Evolutionary conservation across 2,888 invertebrate species (phyloP).

Genomic region (Bugula neritina): DNA sequence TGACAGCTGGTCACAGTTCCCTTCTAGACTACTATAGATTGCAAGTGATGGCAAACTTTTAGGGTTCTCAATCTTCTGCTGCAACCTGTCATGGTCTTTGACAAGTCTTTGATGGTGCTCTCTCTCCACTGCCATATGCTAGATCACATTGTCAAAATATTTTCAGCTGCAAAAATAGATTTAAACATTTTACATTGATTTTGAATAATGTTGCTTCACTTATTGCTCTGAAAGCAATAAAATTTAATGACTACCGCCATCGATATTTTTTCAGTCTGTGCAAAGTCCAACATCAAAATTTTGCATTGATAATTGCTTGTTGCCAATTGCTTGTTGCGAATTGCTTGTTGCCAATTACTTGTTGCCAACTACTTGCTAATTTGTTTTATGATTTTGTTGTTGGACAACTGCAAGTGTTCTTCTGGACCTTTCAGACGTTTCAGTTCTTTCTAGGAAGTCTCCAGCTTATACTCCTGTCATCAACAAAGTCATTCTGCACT

Average conservation of each 20-base stretch:
- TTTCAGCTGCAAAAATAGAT: too few species aligned
- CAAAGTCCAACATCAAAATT: too few species aligned
- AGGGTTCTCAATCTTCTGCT: slow-evolving; percentile 66
- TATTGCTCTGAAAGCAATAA: too few species aligned
- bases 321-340: too few species aligned
- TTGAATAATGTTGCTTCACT: too few species aligned
- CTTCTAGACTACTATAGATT: not conserved
- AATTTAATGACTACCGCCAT: too few species aligned
- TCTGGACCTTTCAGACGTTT: slow-evolving; percentile 60
- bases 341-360: too few species aligned
- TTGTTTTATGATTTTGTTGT: slow-evolving; percentile 34
- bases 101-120: slow-evolving; percentile 76
- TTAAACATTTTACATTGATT: too few species aligned
- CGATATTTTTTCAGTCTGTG: too few species aligned
- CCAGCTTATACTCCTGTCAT: slow-evolving; percentile 13
- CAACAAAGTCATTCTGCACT: slow-evolving; percentile 6
- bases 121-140: slow-evolving; percentile 72
- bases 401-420: slow-evolving; percentile 39
- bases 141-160: too few species aligned
- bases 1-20: not conserved
- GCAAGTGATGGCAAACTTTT: not conserved
- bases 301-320: too few species aligned
- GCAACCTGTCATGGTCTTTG: slow-evolving; percentile 71
- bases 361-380: too few species aligned
- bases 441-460: slow-evolving; percentile 2